phyloP scores from a whole-genome alignment of 2,888 invertebrate genomes.

The Agrotis ipsilon region DNA sequence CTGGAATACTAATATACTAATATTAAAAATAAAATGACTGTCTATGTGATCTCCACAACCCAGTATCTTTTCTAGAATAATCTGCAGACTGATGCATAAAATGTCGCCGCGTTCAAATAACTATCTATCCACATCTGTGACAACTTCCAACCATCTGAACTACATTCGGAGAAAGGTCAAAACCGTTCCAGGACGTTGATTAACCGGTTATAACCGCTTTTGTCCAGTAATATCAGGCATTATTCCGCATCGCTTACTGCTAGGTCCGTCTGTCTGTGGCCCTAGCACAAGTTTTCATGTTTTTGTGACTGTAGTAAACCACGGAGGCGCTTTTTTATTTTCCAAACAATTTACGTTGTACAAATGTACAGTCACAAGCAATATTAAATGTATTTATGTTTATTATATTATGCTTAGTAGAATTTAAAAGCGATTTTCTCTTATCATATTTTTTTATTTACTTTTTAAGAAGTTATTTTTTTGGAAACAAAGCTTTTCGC shows the following conservation, averaged over 20 bases:
- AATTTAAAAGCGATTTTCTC: too few relatives aligned
- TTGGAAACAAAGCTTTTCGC: too few relatives aligned
- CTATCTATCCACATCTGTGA: slow-evolving; percentile 3
- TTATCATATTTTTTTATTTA: too few relatives aligned
- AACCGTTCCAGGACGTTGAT: slow-evolving; percentile 36
- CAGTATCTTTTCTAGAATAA: background rate
- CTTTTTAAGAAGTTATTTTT: too few relatives aligned
- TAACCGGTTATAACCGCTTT: slow-evolving; percentile 51
- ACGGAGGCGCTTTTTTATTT: too few relatives aligned
- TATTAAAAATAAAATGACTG: background rate
- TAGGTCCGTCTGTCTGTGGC: slow-evolving; percentile 14
- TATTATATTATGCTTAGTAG: too few relatives aligned
- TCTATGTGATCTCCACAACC: background rate
- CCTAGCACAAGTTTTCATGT: too few relatives aligned
- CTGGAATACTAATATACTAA: background rate
- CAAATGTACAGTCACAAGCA: too few relatives aligned
- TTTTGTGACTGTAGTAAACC: too few relatives aligned
- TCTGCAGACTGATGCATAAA: background rate
- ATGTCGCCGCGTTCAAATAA: background rate
- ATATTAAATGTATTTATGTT: too few relatives aligned
- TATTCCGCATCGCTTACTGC: slow-evolving; percentile 60
- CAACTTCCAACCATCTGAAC: background rate
- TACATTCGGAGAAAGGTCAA: slow-evolving; percentile 36
- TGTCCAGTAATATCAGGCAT: slow-evolving; percentile 59
- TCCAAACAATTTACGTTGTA: too few relatives aligned